phyloP scores from a whole-genome alignment of 2,797 vertebrate genomes.

The Podarcis siculus region DNA sequence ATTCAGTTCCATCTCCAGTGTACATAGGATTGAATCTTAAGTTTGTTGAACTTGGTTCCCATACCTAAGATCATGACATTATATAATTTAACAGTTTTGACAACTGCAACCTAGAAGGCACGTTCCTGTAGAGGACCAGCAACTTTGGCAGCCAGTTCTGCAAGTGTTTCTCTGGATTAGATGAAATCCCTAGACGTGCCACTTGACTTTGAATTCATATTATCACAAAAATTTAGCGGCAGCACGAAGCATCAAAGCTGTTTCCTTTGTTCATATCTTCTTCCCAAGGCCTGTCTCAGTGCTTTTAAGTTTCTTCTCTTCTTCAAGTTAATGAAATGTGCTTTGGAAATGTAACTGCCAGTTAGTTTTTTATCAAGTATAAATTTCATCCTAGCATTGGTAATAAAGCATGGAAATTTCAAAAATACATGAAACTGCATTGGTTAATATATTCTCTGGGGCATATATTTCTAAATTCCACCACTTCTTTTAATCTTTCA shows the following conservation, averaged over 20 bases:
- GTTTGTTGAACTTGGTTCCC: background rate
- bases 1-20: background rate
- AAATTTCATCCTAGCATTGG: background rate
- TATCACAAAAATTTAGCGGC: constrained; percentile 21
- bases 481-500: constrained; percentile 58
- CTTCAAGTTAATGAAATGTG: background rate
- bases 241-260: background rate
- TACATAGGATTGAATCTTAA: background rate
- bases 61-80: background rate
- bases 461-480: constrained; percentile 12
- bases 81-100: background rate
- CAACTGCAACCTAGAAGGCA: background rate
- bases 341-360: background rate
- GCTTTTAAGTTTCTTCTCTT: constrained; percentile 6
- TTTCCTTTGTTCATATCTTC: background rate
- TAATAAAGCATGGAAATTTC: background rate
- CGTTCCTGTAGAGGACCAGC: background rate
- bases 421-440: constrained; percentile 3
- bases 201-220: background rate
- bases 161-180: background rate
- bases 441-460: constrained; percentile 7
- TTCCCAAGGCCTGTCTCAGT: background rate
- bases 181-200: background rate
- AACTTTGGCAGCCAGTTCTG: background rate
- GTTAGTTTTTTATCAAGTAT: background rate